A percentile compares a stretch with the other conserved stretches of the same genome.
Evolutionary conservation across 2,113 vertebrate species (phyloP).

Genomic region (Alosa alosa): DNA sequence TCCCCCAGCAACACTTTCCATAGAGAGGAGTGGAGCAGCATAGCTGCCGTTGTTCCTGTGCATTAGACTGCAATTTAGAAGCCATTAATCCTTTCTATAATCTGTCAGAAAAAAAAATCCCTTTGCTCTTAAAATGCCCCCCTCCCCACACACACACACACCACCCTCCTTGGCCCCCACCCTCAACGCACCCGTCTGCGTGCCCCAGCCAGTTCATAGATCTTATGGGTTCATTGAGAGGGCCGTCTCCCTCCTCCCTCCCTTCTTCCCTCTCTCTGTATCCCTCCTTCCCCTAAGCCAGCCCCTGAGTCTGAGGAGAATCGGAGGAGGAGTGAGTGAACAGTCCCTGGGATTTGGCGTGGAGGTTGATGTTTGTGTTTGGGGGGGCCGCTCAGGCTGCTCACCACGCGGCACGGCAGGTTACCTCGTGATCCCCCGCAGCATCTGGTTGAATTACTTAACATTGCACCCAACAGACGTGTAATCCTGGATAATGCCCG

Average conservation of each 20-base stretch:
- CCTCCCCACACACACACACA: background rate
- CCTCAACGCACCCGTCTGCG: background rate
- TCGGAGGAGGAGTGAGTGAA: constrained; percentile 16
- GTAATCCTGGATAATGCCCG: constrained; percentile 78
- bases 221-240: constrained; percentile 6
- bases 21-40: background rate
- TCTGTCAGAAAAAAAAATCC: constrained; percentile 54
- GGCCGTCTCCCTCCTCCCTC: background rate
- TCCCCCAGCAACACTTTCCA: background rate
- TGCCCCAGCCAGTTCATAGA: background rate
- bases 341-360: background rate
- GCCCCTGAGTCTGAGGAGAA: background rate
- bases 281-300: background rate
- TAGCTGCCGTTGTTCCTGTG: constrained; percentile 57
- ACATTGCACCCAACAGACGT: constrained; percentile 71
- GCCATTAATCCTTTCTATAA: constrained; percentile 72
- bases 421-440: constrained; percentile 66
- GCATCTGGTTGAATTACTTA: constrained; percentile 80
- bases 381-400: constrained; percentile 10
- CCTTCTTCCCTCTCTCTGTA: constrained; percentile 3
- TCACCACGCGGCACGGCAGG: constrained; percentile 55
- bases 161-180: background rate
- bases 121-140: constrained; percentile 34
- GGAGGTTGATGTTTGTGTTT: background rate
- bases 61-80: constrained; percentile 71